These are phyloP conservation scores for Benthosema pterotum DNA, from an alignment of 2,797 vertebrate genomes.

Conservation along the genomic window DNA sequence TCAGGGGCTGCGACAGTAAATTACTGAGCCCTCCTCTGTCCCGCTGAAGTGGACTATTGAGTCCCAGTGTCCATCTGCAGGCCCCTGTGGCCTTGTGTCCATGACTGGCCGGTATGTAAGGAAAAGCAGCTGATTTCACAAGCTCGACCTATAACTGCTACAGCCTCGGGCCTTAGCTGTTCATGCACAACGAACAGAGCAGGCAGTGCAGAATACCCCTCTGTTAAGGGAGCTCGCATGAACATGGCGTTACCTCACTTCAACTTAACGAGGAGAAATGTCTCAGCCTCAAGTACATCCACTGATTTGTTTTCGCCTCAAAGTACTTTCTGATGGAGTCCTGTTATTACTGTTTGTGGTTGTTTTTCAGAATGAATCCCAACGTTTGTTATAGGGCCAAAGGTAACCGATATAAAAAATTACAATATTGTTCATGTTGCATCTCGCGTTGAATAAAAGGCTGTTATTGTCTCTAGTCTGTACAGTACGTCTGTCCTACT, in stretches of 20 bases:
- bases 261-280: constrained; percentile 20
- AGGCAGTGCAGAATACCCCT: constrained; percentile 42
- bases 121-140: constrained; percentile 74
- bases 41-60: constrained; percentile 46
- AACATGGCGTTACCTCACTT: constrained; percentile 31
- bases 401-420: background rate
- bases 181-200: constrained; percentile 66
- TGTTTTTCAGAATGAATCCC: background rate
- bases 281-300: constrained; percentile 5
- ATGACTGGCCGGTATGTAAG: constrained; percentile 52
- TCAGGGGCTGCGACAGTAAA: constrained; percentile 44
- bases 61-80: constrained; percentile 24
- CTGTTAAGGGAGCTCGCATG: constrained; percentile 23
- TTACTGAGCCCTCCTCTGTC: constrained; percentile 31
- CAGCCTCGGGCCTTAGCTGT: constrained; percentile 56
- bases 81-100: constrained; percentile 39
- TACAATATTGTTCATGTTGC: background rate
- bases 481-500: background rate
- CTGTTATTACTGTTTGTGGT: background rate
- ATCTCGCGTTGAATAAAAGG: background rate
- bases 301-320: constrained; percentile 26
- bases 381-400: background rate
- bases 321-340: constrained; percentile 26
- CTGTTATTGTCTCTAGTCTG: background rate
- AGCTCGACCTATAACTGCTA: constrained; percentile 62